Conservation (phyloP, 2,888 invertebrate species). For the Brassicogethes aeneus region DNA sequence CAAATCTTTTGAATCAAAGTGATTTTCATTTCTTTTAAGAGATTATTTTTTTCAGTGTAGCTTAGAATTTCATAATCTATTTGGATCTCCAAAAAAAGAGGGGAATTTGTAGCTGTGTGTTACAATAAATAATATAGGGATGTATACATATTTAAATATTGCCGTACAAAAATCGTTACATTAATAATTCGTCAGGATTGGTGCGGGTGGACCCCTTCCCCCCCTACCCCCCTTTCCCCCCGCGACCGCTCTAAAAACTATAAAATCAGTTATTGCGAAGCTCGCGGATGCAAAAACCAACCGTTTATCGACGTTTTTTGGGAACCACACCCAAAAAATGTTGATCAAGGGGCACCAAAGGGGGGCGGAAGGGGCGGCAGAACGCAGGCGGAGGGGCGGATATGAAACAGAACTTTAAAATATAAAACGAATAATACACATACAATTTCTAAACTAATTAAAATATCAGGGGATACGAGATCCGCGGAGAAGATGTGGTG, state of each 20-base stretch:
- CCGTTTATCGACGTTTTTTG: not conserved
- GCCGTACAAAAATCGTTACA: not conserved
- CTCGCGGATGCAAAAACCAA: not conserved
- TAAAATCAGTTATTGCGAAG: not conserved
- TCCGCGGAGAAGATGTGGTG: slow-evolving; percentile 6
- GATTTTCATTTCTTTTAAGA: too few species aligned
- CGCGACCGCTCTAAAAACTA: not conserved
- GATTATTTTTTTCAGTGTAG: too few species aligned
- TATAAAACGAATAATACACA: slow-evolving; percentile 3
- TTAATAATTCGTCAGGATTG: not conserved
- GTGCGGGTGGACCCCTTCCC: not conserved
- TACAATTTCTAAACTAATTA: slow-evolving; percentile 2
- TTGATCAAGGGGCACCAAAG: slow-evolving; percentile 6
- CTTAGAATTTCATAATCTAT: too few species aligned
- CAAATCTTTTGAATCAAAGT: too few species aligned
- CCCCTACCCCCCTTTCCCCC: not conserved
- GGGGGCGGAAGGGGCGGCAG: slow-evolving; percentile 4
- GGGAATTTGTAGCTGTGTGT: too few species aligned
- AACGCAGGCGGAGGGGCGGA: slow-evolving; percentile 1
- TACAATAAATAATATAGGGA: too few species aligned
- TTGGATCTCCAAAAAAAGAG: too few species aligned
- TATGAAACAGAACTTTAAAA: slow-evolving; percentile 1
- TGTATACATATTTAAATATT: too few species aligned
- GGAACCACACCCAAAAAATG: not conserved
- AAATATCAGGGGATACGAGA: slow-evolving; percentile 1